Conservation (phyloP, 2,888 invertebrate species). For the Polymixis flavicincta region DNA sequence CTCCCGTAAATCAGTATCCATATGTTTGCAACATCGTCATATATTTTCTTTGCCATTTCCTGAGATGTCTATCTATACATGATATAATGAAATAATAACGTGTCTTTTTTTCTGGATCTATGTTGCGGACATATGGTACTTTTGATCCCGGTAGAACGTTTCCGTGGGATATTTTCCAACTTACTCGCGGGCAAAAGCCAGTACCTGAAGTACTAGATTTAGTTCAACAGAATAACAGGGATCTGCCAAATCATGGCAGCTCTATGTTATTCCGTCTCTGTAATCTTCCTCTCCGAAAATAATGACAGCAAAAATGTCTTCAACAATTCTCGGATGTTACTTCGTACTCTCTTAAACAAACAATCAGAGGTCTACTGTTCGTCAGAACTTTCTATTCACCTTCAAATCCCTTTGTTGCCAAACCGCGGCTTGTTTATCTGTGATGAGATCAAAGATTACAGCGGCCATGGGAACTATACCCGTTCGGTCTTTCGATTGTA, state of each 20-base stretch:
- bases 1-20: too few relatives aligned
- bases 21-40: background rate
- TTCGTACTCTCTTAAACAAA: slow-evolving; percentile 26
- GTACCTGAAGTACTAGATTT: too few relatives aligned
- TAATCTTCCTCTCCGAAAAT: background rate
- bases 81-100: too few relatives aligned
- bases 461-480: slow-evolving; percentile 65
- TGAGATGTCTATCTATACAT: background rate
- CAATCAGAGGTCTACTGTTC: slow-evolving; percentile 45
- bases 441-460: slow-evolving; percentile 70
- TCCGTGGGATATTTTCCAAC: too few relatives aligned
- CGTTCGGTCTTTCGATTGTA: slow-evolving; percentile 56
- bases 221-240: too few relatives aligned
- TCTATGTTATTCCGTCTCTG: background rate
- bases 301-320: background rate
- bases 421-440: slow-evolving; percentile 64
- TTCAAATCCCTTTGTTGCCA: slow-evolving; percentile 68
- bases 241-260: too few relatives aligned
- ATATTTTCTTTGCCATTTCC: background rate
- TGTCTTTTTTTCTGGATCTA: too few relatives aligned
- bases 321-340: background rate
- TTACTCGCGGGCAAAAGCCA: too few relatives aligned
- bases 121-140: too few relatives aligned
- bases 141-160: too few relatives aligned
- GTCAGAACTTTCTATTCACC: slow-evolving; percentile 56